Conservation (phyloP, 2,888 invertebrate species). For the Ephialtes manifestator region DNA sequence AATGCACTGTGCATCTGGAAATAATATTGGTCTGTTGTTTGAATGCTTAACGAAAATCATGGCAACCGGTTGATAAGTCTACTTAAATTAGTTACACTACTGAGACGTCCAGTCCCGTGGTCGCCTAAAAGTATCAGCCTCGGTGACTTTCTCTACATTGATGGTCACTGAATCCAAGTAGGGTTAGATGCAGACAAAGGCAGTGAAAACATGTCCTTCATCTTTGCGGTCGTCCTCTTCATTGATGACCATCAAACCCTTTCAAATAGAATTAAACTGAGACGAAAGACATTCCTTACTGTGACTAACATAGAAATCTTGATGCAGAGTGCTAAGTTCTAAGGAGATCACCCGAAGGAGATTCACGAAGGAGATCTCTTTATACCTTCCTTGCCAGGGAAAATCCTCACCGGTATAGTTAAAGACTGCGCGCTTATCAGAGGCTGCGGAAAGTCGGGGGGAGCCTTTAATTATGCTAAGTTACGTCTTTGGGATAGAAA, state of each 20-base stretch:
- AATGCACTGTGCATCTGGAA: too few species aligned
- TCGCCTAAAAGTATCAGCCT: not conserved
- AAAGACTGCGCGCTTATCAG: constrained; percentile 55
- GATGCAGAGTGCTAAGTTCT: constrained; percentile 46
- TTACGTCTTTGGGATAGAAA: constrained; percentile 81
- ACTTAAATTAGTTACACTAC: not conserved
- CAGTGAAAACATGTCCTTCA: not conserved
- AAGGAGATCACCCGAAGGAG: constrained; percentile 49
- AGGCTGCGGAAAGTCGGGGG: constrained; percentile 54
- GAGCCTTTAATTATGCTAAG: constrained; percentile 85
- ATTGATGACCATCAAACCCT: constrained; percentile 36
- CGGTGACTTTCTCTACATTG: not conserved
- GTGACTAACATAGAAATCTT: constrained; percentile 37
- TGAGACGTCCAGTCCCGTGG: not conserved
- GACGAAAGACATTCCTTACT: not conserved
- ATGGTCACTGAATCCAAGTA: not conserved
- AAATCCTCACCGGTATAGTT: constrained; percentile 41
- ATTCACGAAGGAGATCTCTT: constrained; percentile 51
- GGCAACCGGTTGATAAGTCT: too few species aligned
- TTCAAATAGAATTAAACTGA: constrained; percentile 25
- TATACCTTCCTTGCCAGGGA: constrained; percentile 26
- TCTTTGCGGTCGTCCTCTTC: constrained; percentile 15
- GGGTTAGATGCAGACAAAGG: not conserved
- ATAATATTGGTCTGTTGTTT: not conserved
- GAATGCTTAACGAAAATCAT: not conserved